Base-by-base conservation (phyloP, 2,888 invertebrate species). In the Philereme vetulata region DNA sequence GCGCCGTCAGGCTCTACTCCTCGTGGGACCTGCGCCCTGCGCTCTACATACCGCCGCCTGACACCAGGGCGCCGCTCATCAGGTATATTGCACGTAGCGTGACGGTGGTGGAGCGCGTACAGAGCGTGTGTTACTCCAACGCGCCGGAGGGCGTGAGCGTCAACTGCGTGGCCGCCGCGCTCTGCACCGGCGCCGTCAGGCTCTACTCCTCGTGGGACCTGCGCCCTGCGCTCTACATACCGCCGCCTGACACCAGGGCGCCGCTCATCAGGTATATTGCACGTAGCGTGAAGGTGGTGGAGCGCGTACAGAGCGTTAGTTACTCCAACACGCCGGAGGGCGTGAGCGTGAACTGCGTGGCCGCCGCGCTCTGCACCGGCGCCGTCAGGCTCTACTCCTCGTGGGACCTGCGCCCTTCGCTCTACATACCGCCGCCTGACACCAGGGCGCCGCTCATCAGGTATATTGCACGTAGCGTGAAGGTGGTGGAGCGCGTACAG, bases 181-280 rank as follows among this genome's bases (percentile, higher is more conserved):
- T 97, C 67, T 97, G 68, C 93, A 93, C 62, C 58, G 97, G 97
- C 64, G 92, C 93, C 68, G 94, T 97, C 72, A 95, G 98, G 53
- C 95, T 96, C 60, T 97, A 96, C 95, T 96, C 96, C 70, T 95
- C 96, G 66, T 97, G 97, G 97, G 95, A 97, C 85, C 91, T 97
- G 76, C 93, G 93, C 66, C 93, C 94, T 49, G 93, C 96, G 50
- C 89, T 93, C 54, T 94, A 94, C 80, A 92, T 97, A 33, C 10
- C 85, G 67, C 76, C 78, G 69, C 70, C 68, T 33, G 66, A 46
- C 34, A 21, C 57, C 6, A 53, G 62, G 50, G 60, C 66, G 34
- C 68, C 72, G 42, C 71, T 78, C 8, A 51, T 73, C 65, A 74
- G 76, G 76, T 80, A 51, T n/a, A 1, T 11, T 3, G 7, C 75